Conservation (phyloP, 2,113 vertebrate genomes). For the Atractosteus spatula region DNA sequence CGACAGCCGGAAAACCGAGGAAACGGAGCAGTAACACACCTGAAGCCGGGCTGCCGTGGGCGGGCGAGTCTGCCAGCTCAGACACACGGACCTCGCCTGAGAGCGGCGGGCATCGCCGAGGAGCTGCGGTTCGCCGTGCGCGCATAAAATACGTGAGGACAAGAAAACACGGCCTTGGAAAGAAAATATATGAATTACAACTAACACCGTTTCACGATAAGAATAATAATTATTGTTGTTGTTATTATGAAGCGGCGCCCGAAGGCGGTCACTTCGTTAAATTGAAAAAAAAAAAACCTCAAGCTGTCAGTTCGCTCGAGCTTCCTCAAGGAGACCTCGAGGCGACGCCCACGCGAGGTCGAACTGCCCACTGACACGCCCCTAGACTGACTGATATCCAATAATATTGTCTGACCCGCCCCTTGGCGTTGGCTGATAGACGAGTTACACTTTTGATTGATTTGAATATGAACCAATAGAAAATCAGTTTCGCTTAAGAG, state of each 20-base stretch:
- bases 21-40: no score
- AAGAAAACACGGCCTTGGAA: not conserved
- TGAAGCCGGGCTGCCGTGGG: no score
- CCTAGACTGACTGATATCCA: no score
- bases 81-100: no score
- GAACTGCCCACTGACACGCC: conserved; percentile 16
- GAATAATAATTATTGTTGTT: not conserved
- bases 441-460: not conserved
- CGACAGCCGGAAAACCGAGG: no score
- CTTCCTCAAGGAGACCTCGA: conserved; percentile 43
- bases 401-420: no score
- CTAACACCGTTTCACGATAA: not conserved
- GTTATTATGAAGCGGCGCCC: not conserved
- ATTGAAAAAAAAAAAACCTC: conserved; percentile 24
- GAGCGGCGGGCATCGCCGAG: not conserved
- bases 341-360: conserved; percentile 31
- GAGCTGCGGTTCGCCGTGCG: conserved; percentile 9
- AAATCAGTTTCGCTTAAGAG: not conserved
- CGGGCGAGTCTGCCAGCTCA: no score
- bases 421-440: no score
- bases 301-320: conserved; percentile 31
- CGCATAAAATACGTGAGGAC: conserved; percentile 8
- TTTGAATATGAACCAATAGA: not conserved
- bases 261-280: conserved; percentile 20
- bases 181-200: not conserved